A percentile compares a stretch with the other conserved stretches of the same genome.
Conservation (phyloP, 2,888 invertebrate genomes). For the Epsilonema sp. region DNA sequence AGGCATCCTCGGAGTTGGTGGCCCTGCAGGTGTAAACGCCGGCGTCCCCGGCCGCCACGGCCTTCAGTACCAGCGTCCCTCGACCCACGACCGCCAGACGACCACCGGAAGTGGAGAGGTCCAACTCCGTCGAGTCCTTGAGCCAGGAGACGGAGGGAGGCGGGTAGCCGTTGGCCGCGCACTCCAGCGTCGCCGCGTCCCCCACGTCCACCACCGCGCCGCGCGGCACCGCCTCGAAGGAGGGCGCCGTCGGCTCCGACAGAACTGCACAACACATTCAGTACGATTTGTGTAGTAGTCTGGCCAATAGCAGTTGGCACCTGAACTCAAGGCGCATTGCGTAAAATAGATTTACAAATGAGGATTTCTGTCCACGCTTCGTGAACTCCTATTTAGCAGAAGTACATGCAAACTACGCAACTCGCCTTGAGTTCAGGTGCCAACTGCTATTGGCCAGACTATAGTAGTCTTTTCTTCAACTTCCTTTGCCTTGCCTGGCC, state of each 20-base stretch:
- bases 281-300: not conserved
- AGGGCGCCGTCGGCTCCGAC: slow-evolving; percentile 36
- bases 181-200: slow-evolving; percentile 63
- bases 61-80: slow-evolving; percentile 59
- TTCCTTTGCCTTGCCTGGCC: too few species aligned
- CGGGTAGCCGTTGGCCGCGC: slow-evolving; percentile 76
- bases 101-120: slow-evolving; percentile 10
- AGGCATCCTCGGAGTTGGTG: slow-evolving; percentile 63
- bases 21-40: slow-evolving; percentile 87
- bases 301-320: too few species aligned
- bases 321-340: not conserved
- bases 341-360: too few species aligned
- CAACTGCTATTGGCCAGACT: too few species aligned
- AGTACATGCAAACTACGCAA: too few species aligned
- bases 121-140: slow-evolving; percentile 35
- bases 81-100: slow-evolving; percentile 43
- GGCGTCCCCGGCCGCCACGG: slow-evolving; percentile 57
- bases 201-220: slow-evolving; percentile 58
- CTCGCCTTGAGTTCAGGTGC: too few species aligned
- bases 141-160: slow-evolving; percentile 72
- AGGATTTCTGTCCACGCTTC: too few species aligned
- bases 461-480: too few species aligned
- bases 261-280: too few species aligned
- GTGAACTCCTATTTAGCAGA: too few species aligned
- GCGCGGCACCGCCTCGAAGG: slow-evolving; percentile 58